Conservation (phyloP, 2,113 vertebrate genomes). For the Pseudopodoces humilis region DNA sequence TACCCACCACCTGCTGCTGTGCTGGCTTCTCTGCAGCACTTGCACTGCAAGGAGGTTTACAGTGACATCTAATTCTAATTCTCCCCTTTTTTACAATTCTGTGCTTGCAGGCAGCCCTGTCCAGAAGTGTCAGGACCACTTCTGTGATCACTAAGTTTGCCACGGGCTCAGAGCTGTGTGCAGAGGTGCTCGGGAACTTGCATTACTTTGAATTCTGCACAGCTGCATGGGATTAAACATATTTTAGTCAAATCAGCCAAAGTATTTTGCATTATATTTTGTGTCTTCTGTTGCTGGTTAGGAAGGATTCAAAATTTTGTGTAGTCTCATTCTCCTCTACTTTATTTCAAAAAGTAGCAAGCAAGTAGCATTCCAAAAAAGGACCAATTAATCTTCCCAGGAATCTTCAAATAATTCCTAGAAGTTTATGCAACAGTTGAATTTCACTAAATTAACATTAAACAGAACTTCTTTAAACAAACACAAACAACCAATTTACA, state of each 20-base stretch:
- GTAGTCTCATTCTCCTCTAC: not conserved
- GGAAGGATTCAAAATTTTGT: not conserved
- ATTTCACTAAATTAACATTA: conserved; percentile 45
- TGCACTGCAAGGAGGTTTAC: not conserved
- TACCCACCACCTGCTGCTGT: not conserved
- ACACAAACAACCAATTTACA: conserved; percentile 51
- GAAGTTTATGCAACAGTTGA: conserved; percentile 38
- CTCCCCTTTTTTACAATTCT: not conserved
- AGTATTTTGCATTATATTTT: not conserved
- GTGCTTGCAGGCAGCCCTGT: not conserved
- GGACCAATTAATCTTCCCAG: conserved; percentile 39
- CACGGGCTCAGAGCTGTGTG: rapidly evolving
- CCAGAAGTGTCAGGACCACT: not conserved
- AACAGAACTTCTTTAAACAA: conserved; percentile 50
- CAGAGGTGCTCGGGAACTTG: rapidly evolving
- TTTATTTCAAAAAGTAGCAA: conserved; percentile 44
- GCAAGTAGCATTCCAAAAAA: conserved; percentile 17
- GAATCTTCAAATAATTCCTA: conserved; percentile 58
- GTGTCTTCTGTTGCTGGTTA: not conserved
- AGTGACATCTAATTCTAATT: not conserved
- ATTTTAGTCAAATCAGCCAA: not conserved
- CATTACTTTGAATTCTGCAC: not conserved
- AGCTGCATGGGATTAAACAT: not conserved
- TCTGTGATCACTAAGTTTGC: not conserved
- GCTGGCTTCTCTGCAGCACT: not conserved